Evolutionary conservation across 2,797 vertebrate genomes (phyloP), one percentile per base, ranked within the genome.

Genomic region (Echeneis naucrates): DNA sequence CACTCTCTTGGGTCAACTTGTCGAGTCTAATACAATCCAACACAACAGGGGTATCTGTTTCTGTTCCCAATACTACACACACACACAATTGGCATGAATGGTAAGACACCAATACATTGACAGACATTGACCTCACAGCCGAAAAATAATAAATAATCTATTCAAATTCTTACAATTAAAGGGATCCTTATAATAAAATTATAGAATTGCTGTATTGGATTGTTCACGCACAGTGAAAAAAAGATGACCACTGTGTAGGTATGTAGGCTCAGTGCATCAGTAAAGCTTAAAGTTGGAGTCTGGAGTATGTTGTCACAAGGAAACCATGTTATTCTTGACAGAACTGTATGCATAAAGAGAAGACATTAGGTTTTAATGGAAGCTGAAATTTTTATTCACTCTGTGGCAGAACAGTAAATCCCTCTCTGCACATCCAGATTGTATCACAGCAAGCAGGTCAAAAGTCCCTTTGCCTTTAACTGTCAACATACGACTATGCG

Each of bases 331-430:
- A 2, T 17, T 58, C 32, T 21, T 55, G 8, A 61, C 44, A 8
- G n/a, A 51, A 47, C 21, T 68, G 3, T 37, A 32, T 32, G 11
- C 33, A 48, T 10, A 35, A 45, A 65, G 13, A 48, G 1, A 48
- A 14, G 8, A 75, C 70, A 57, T 4, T 37, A n/a, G 4, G 52
- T 63, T 78, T 80, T 33, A 87, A 78, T 81, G 75, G 88, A 86
- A 90, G 88, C 86, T 87, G 71, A 85, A 76, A 13, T 30, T 78
- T 93, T 93, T 93, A 93, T 94, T 93, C 56, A 91, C 65, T 77
- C 89, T 68, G 81, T 82, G 83, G 82, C 82, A 85, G 87, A 84
- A 92, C 91, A 82, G 65, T 84, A 88, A 77, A 83, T 26, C 55
- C 64, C 74, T 74, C 64, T 61, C 33, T 14, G 60, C 75, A 84